Evolutionary conservation across 1,140 invertebrate genomes (phyloP).

Genomic region (Yoshiicerus persimilis): DNA sequence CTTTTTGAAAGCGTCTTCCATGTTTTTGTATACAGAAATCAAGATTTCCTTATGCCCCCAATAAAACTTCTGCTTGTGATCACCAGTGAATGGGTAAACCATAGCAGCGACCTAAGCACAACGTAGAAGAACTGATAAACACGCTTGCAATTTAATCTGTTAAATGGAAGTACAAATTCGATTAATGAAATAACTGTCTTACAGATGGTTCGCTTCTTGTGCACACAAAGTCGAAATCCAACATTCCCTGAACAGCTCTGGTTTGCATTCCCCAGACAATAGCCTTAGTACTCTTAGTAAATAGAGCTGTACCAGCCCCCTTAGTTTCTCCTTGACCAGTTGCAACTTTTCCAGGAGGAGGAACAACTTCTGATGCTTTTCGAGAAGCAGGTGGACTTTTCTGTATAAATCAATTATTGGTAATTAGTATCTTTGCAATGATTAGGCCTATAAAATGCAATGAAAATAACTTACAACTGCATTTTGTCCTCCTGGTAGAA

Average conservation of each 20-base stretch:
- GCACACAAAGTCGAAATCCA: conserved; percentile 99
- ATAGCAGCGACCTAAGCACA: conserved; percentile 80
- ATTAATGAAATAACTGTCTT: neutral
- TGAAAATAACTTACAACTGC: conserved; percentile 43
- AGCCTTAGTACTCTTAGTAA: conserved; percentile 82
- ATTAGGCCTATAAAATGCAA: neutral
- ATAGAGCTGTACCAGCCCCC: conserved; percentile 60
- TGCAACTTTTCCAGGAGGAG: neutral
- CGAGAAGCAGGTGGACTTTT: conserved; percentile 46
- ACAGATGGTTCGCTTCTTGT: conserved; percentile 78
- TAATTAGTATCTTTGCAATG: neutral
- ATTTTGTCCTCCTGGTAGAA: conserved; percentile 77
- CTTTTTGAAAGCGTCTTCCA: conserved; percentile 94
- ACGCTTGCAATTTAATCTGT: neutral
- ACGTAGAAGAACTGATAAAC: neutral
- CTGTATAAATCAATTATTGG: neutral
- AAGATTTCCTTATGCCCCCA: conserved; percentile 99
- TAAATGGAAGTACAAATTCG: neutral
- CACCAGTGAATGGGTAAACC: conserved; percentile 97
- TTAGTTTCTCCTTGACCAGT: conserved; percentile 7
- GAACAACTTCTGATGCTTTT: conserved; percentile 35
- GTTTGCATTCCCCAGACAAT: conserved; percentile 99
- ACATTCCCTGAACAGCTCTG: conserved; percentile 74
- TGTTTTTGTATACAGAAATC: conserved; percentile 94
- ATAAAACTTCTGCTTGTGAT: conserved; percentile 99